Conservation (phyloP, 2,113 vertebrate genomes). For the Empidonax traillii region DNA sequence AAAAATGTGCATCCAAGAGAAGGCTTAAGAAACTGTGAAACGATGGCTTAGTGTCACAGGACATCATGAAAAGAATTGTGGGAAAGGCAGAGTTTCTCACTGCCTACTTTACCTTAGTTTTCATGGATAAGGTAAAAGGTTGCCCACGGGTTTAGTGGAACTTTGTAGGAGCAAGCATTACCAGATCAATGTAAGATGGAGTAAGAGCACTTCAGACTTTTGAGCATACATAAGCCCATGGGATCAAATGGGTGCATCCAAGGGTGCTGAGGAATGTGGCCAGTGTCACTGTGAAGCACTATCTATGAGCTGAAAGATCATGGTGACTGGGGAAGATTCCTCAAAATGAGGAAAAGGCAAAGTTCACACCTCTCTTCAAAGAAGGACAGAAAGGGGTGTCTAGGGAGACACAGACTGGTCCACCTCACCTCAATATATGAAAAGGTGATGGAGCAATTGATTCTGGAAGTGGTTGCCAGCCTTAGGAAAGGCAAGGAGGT, state of each 20-base stretch:
- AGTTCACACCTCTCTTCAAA: neutral
- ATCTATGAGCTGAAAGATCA: neutral
- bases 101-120: neutral
- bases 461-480: neutral
- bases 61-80: neutral
- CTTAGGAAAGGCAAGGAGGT: neutral
- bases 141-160: neutral
- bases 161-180: accelerated
- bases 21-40: neutral
- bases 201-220: neutral
- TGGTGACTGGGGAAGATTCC: neutral
- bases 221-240: neutral
- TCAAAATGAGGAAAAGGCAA: neutral
- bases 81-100: neutral
- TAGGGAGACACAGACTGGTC: neutral
- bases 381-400: neutral
- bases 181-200: neutral
- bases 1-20: neutral
- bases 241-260: neutral
- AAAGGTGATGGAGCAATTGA: neutral
- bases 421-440: neutral
- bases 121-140: neutral
- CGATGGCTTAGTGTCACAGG: neutral
- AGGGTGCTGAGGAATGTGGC: neutral
- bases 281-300: neutral